phyloP scores from a whole-genome alignment of 1,140 invertebrate species.

The Harpegnathos saltator region DNA sequence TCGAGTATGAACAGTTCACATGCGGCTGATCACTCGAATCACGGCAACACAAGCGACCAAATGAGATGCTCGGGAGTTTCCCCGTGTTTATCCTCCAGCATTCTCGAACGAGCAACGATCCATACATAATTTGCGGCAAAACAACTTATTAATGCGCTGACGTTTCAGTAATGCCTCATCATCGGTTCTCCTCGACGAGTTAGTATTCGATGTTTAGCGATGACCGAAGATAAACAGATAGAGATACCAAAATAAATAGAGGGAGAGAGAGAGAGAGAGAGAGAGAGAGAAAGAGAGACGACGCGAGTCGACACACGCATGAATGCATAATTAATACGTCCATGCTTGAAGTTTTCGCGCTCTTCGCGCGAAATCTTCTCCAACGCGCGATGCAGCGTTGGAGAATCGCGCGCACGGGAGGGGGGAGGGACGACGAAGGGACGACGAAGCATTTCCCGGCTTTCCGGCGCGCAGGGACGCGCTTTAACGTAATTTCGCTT shows the following conservation, averaged over 20 bases:
- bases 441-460: conserved; percentile 39
- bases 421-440: too few relatives aligned
- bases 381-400: too few relatives aligned
- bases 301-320: not conserved
- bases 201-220: conserved; percentile 19
- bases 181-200: not conserved
- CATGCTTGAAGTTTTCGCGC: conserved; percentile 8
- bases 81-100: too few relatives aligned
- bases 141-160: not conserved
- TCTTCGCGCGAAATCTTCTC: too few relatives aligned
- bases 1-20: not conserved
- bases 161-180: not conserved
- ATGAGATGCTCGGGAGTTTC: not conserved
- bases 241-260: too few relatives aligned
- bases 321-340: conserved; percentile 58
- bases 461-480: conserved; percentile 24
- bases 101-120: not conserved
- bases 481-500: conserved; percentile 67
- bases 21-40: not conserved
- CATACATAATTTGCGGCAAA: not conserved
- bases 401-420: too few relatives aligned
- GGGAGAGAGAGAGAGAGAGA: not conserved
- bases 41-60: not conserved
- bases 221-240: too few relatives aligned
- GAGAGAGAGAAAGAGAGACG: not conserved